Evolutionary conservation across 2,888 invertebrate species (phyloP), one percentile per base, ranked within the genome.

Genomic region (Syrphus vitripennis): DNA sequence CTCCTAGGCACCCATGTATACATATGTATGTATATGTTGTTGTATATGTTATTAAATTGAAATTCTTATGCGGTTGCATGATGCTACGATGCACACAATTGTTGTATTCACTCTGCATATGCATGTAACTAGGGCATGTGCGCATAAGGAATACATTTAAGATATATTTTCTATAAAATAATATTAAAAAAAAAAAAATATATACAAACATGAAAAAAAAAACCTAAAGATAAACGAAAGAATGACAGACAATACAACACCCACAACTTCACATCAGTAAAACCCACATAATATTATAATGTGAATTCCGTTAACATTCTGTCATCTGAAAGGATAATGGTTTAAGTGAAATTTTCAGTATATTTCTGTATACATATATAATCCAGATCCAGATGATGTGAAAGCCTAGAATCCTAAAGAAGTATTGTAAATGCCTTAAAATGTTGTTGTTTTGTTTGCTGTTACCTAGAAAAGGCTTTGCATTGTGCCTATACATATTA

Each of bases 11-110:
- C 45, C 26, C 2, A 53, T 26, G 3, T 7, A 26, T 31, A 50
- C 5, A 10, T 37, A 61, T 3, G 26, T 63, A 65, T 7, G 19
- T 40, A 45, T n/a, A n/a, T n/a, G n/a, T n/a, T n/a, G n/a, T n/a
- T 55, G 69, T 70, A 40, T 80, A 55, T 75, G 70, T 75, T 83
- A 83, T 83, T 79, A 83, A 83, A 83, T 83, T 79, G 79, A 75
- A 79, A 83, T 83, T 80, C 75, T 74, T 83, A 79, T 83, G 83
- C 75, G 80, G 83, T 83, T 78, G 65, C 67, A 69, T 72, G 72
- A 69, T 72, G 40, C n/a, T n/a, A n/a, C n/a, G n/a, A n/a, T n/a
- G n/a, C n/a, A n/a, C 78, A 69, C 48, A 53, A 78, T 78, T 59
- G 78, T 69, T 77, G 59, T 57, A 10, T 74, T 70, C n/a, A n/a